Evolutionary conservation across 2,113 vertebrate genomes (phyloP).

Genomic region (Bufo bufo): DNA sequence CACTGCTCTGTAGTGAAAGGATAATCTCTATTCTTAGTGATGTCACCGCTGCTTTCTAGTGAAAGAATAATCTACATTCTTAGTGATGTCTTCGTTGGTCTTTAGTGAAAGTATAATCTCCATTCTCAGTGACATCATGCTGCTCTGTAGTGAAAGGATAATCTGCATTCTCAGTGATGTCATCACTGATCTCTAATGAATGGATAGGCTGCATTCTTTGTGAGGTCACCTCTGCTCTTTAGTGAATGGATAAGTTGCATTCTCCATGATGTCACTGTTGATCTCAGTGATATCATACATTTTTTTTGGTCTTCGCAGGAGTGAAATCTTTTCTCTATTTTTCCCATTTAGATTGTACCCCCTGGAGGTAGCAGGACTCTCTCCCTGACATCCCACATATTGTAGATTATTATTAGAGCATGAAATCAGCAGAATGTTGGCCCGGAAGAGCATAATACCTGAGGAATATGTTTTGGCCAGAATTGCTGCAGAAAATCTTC

Average conservation of each 20-base stretch:
- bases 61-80: no score
- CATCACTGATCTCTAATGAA: no score
- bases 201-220: no score
- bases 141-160: background rate
- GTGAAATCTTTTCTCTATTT: background rate
- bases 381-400: background rate
- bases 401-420: constrained; percentile 61
- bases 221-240: no score
- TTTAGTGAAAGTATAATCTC: no score
- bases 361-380: constrained; percentile 26
- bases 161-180: background rate
- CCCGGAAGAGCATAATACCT: constrained; percentile 96
- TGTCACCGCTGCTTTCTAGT: background rate
- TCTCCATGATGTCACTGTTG: no score
- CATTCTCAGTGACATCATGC: background rate
- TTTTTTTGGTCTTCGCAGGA: background rate
- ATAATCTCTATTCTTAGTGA: background rate
- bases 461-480: constrained; percentile 93
- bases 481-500: constrained; percentile 86
- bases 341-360: background rate
- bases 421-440: constrained; percentile 81
- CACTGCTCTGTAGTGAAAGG: no score
- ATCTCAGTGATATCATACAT: background rate
- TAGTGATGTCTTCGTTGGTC: background rate
- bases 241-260: no score